Conservation (phyloP, 1,140 invertebrate genomes). For the Vollenhovia emeryi region DNA sequence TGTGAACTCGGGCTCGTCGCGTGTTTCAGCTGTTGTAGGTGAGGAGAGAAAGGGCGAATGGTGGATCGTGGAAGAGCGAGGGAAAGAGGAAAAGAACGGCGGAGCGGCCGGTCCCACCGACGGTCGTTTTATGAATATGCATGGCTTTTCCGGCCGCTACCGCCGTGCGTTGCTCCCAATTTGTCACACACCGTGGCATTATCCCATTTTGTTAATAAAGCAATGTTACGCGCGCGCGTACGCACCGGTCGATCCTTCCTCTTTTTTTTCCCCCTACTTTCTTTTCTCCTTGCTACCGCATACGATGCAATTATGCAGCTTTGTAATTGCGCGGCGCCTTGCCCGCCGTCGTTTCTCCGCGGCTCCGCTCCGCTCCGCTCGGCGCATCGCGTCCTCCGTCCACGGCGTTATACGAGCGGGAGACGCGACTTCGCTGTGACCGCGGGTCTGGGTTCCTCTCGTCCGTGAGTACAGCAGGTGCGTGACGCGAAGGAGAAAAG, state of each 20-base stretch:
- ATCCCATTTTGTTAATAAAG: constrained; percentile 85
- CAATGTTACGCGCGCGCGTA: constrained; percentile 77
- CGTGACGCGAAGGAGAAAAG: constrained; percentile 63
- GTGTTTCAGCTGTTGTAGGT: constrained; percentile 11
- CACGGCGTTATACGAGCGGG: constrained; percentile 65
- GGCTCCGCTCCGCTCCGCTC: not conserved
- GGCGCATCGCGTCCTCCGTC: constrained; percentile 52
- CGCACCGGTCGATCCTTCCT: not conserved
- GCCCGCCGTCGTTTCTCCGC: constrained; percentile 44
- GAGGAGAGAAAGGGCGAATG: not conserved
- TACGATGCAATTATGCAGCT: constrained; percentile 80
- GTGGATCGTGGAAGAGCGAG: not conserved
- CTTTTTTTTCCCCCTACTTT: constrained; percentile 34
- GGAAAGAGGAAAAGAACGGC: not conserved
- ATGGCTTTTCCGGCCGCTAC: constrained; percentile 79
- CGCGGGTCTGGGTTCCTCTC: constrained; percentile 55
- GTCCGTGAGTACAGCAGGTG: constrained; percentile 61
- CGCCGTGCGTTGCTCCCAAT: constrained; percentile 84
- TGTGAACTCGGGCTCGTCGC: constrained; percentile 70
- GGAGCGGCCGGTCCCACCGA: constrained; percentile 70
- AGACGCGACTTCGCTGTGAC: constrained; percentile 73
- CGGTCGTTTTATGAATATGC: constrained; percentile 81
- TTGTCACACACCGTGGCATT: constrained; percentile 85
- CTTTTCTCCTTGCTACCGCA: constrained; percentile 51
- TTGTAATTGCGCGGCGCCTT: constrained; percentile 79